Evolutionary conservation across 2,888 invertebrate species (phyloP), one percentile per base, ranked within the genome.

Genomic region (Coelopa pilipes): DNA sequence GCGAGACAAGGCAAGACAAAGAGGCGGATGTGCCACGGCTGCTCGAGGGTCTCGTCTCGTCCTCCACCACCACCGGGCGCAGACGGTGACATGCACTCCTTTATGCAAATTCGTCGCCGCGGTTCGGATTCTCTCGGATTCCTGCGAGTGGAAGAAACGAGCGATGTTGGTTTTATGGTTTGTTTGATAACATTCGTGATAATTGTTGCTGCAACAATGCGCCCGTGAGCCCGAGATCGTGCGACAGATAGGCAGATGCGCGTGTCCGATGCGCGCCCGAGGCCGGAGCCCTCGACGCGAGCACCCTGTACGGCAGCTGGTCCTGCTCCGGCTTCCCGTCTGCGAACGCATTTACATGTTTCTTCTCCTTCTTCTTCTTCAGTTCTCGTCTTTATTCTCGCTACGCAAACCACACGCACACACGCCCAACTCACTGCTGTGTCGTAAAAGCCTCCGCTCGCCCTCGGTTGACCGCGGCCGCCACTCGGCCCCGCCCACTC

Each of bases 171-270:
- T 75, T 75, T 74, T 75, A 72, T 70, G 75, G 75, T 76, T 75
- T 76, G 70, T 75, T 72, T 72, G 75, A 70, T 72, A 72, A 76
- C 50, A 74, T 69, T 71, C 45, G 59, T 59, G 62, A 69, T 76
- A 72, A 76, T 74, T 72, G 63, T 67, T 72, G 72, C 17, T 71
- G 50, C 50, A 63, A 76, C 69, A 75, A 75, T 75, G 72, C 59
- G 13, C 15, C 55, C 57, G 55, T 17, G 46, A 19, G 12, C 21
- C 49, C 17, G 19, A 74, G 72, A 76, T 75, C 70, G 72, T 75
- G 73, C 63, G 24, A 46, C 60, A 47, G 73, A 74, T 69, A 66
- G 72, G 70, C 72, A 76, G 75, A 74, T 75, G 70, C 66, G 70
- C 73, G 73, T 76, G 73, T 57, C 73, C 34, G 70, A 24, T 11